Evolutionary conservation across 2,888 invertebrate genomes (phyloP).

Genomic region (Nephrotoma guestfalica): DNA sequence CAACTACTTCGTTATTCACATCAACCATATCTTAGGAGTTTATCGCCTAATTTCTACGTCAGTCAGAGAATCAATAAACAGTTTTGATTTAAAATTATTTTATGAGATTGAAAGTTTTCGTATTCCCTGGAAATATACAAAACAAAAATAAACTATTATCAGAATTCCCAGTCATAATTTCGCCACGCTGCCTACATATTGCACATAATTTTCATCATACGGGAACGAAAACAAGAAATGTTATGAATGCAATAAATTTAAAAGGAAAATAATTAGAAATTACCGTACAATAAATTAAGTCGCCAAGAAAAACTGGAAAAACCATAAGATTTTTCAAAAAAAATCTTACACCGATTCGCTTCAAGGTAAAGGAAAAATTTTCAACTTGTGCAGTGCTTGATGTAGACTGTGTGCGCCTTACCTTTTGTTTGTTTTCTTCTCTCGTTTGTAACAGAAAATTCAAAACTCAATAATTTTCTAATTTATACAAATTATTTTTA

Average conservation of each 20-base stretch:
- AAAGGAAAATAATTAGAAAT: not conserved
- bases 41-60: not conserved
- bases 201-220: not conserved
- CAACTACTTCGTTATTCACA: conserved; percentile 24
- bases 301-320: not conserved
- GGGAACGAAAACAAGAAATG: not conserved
- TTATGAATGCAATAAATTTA: not conserved
- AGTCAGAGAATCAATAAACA: not conserved
- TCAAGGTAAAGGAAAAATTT: not conserved
- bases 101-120: not conserved
- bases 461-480: not conserved
- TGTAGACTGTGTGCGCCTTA: not conserved
- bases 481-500: not conserved
- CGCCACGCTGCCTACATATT: not conserved
- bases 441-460: not conserved
- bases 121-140: not conserved
- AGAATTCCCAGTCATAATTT: not conserved
- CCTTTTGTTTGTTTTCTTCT: not conserved
- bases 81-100: not conserved
- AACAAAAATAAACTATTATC: not conserved
- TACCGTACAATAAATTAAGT: not conserved
- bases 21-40: conserved; percentile 12
- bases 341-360: not conserved
- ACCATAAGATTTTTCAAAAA: not conserved
- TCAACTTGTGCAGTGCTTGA: not conserved